phyloP scores from a whole-genome alignment of 2,888 invertebrate genomes.

The Eristalis tenax region DNA sequence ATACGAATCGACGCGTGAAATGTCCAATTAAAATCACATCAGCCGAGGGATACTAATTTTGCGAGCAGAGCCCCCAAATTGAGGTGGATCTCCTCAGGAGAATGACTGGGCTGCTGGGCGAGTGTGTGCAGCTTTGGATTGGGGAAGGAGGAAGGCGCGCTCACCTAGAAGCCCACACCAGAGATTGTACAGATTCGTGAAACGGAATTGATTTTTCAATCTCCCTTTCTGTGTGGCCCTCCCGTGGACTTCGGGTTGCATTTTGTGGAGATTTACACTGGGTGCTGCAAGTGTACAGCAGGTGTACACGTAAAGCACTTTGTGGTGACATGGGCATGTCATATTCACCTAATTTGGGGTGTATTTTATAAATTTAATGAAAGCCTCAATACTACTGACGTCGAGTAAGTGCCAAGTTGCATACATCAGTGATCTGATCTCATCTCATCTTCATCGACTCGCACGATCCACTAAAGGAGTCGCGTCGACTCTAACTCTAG shows the following conservation, averaged over 20 bases:
- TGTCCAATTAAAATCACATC: constrained; percentile 16
- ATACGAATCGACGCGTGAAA: constrained; percentile 33
- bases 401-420: no score
- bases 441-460: no score
- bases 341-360: no score
- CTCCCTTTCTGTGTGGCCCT: neutral
- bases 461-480: no score
- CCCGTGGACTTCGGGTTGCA: neutral
- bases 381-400: no score
- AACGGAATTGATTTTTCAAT: constrained; percentile 1
- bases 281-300: neutral
- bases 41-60: neutral
- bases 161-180: neutral
- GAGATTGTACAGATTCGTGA: neutral
- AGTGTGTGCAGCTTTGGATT: neutral
- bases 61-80: neutral
- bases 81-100: constrained; percentile 1
- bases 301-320: neutral
- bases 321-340: no score
- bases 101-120: neutral
- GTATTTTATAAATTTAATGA: no score
- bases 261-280: neutral
- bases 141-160: neutral
- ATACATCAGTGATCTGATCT: no score
- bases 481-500: no score